Conservation (phyloP, 2,797 vertebrate genomes). For the Tenualosa thibaudeaui region DNA sequence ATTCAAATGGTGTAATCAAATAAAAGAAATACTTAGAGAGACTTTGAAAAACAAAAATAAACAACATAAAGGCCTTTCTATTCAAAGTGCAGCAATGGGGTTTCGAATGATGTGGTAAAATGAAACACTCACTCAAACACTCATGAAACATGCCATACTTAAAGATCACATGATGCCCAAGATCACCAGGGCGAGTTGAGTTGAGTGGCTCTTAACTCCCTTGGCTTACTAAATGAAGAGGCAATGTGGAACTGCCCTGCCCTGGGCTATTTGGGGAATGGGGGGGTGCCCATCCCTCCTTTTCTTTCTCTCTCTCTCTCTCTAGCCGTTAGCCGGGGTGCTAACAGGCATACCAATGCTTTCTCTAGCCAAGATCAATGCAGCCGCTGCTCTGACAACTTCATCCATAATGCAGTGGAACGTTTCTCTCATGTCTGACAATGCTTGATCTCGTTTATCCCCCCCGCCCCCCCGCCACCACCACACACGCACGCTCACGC, state of each 20-base stretch:
- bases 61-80: too few species aligned
- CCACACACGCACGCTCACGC: too few species aligned
- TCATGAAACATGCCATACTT: not conserved
- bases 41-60: too few species aligned
- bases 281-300: not conserved
- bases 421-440: slow-evolving; percentile 35
- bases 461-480: not conserved
- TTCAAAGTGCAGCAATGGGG: not conserved
- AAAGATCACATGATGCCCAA: not conserved
- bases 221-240: not conserved
- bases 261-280: not conserved
- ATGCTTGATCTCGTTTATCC: slow-evolving; percentile 26
- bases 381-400: slow-evolving; percentile 38
- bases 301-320: not conserved
- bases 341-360: slow-evolving; percentile 40
- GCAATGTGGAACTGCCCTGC: not conserved
- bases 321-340: slow-evolving; percentile 17
- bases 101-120: not conserved
- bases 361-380: slow-evolving; percentile 35
- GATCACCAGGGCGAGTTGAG: not conserved
- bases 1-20: not conserved
- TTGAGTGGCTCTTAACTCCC: not conserved
- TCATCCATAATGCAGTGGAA: slow-evolving; percentile 47
- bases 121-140: not conserved
- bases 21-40: too few species aligned